Evolutionary conservation across 2,888 invertebrate species (phyloP).

Genomic region (Agrilus cyanescens): DNA sequence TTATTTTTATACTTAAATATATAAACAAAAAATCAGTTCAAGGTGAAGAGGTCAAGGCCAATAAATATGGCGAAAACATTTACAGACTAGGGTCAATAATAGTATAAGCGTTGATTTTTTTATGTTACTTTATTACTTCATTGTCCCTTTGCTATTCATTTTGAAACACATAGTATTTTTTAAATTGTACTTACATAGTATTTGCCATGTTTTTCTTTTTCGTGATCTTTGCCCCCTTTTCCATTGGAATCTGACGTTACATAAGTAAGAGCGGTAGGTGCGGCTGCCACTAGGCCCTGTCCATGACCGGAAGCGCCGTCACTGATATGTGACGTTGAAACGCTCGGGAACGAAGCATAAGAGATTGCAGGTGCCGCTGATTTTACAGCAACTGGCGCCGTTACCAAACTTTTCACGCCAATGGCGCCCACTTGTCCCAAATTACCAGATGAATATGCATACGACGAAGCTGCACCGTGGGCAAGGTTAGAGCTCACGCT

Average conservation of each 20-base stretch:
- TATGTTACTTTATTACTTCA: too few species aligned
- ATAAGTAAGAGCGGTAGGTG: slow-evolving; percentile 6
- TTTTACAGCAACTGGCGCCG: too few species aligned
- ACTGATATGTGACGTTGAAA: slow-evolving; percentile 10
- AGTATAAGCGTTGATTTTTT: too few species aligned
- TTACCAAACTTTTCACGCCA: too few species aligned
- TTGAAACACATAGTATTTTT: too few species aligned
- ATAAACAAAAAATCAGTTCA: too few species aligned
- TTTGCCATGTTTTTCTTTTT: slow-evolving; percentile 13
- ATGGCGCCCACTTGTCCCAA: slow-evolving; percentile 1
- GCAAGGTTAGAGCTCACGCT: not conserved
- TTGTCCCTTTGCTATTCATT: too few species aligned
- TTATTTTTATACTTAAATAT: too few species aligned
- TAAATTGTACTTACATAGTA: slow-evolving; percentile 16
- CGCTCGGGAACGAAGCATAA: slow-evolving; percentile 15
- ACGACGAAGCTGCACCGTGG: not conserved
- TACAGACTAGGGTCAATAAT: too few species aligned
- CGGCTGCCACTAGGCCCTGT: not conserved
- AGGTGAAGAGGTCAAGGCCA: too few species aligned
- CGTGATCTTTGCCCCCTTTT: slow-evolving; percentile 8
- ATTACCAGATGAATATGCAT: slow-evolving; percentile 4
- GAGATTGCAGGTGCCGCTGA: slow-evolving; percentile 20
- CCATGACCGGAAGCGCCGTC: slow-evolving; percentile 21
- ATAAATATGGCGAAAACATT: too few species aligned
- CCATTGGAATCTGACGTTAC: slow-evolving; percentile 10